phyloP scores from a whole-genome alignment of 2,888 invertebrate genomes.

The Temnothorax unifasciatus region DNA sequence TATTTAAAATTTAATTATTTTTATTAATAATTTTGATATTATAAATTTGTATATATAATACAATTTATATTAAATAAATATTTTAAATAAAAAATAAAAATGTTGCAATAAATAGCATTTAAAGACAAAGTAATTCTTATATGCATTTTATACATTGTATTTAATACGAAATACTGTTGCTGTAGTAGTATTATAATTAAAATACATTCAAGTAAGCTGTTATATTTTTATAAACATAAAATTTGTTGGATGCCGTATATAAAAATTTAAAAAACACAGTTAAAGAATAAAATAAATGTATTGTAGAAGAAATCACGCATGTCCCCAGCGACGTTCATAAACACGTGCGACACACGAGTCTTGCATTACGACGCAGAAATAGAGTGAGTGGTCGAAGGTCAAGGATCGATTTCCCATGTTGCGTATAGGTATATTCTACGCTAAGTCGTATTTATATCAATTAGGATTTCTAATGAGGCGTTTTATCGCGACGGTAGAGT shows the following conservation, averaged over 20 bases:
- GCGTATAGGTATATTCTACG: not conserved
- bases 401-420: constrained; percentile 8
- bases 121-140: not conserved
- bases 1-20: not conserved
- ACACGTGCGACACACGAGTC: not conserved
- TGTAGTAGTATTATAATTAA: not conserved
- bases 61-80: not conserved
- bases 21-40: not conserved
- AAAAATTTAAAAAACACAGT: not conserved
- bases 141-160: not conserved
- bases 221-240: not conserved
- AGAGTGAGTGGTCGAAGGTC: constrained; percentile 18
- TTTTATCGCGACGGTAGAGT: not conserved
- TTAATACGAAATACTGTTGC: not conserved
- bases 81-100: not conserved
- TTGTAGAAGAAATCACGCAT: not conserved
- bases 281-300: not conserved
- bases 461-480: constrained; percentile 19
- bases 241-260: constrained; percentile 1
- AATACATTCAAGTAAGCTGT: not conserved
- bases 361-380: constrained; percentile 22
- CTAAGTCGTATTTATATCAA: not conserved
- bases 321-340: not conserved
- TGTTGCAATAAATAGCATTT: not conserved
- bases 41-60: not conserved